Evolutionary conservation across 2,113 vertebrate species (phyloP).

Genomic region (Recurvirostra avosetta): DNA sequence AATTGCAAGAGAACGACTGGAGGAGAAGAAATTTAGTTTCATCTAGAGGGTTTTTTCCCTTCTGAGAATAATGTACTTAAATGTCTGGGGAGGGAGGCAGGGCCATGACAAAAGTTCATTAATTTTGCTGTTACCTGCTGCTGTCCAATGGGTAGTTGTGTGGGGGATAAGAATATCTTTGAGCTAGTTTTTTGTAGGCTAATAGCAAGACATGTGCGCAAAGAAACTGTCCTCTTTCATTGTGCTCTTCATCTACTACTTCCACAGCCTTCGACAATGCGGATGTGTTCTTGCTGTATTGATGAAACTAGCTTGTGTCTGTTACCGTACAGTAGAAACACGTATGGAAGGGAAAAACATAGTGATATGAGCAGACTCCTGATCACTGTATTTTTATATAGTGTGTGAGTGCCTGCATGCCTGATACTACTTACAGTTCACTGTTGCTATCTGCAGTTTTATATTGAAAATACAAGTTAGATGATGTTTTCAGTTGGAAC

Average conservation of each 20-base stretch:
- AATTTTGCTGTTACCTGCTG: not conserved
- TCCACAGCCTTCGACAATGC: not conserved
- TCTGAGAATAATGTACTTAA: not conserved
- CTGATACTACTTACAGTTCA: not conserved
- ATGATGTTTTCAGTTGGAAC: not conserved
- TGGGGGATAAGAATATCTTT: not conserved
- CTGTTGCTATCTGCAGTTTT: not conserved
- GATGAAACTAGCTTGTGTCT: not conserved
- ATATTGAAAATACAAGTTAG: not conserved
- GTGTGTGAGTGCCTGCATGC: not conserved
- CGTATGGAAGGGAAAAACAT: not conserved
- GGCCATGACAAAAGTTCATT: not conserved
- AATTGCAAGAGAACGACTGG: not conserved
- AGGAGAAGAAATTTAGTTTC: not conserved
- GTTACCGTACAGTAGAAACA: not conserved
- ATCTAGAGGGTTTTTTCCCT: not conserved
- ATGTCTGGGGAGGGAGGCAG: not conserved
- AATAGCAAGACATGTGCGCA: rapidly evolving
- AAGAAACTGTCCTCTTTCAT: not conserved
- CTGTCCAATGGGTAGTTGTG: not conserved
- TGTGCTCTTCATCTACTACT: not conserved
- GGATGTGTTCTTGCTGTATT: not conserved
- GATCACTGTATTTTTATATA: not conserved
- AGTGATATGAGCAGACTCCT: not conserved
- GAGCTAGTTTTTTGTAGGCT: not conserved